Percentiles rank a stretch among this genome's conserved stretches.
Conservation (phyloP, 2,888 invertebrate genomes). For the Agriotes lineatus region DNA sequence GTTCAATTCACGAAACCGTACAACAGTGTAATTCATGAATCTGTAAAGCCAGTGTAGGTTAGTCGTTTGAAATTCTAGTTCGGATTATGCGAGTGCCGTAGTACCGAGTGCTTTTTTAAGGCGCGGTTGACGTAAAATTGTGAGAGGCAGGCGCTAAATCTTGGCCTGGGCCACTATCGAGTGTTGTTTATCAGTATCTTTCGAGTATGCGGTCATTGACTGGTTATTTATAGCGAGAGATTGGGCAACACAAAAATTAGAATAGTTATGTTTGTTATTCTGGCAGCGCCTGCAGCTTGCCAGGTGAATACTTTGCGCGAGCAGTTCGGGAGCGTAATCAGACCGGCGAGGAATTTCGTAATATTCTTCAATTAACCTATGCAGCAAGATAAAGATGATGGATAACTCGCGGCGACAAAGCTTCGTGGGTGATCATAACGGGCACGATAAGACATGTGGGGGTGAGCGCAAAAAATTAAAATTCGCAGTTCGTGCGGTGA, state of each 20-base stretch:
- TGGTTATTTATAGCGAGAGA: slow-evolving; percentile 51
- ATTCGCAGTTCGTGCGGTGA: background rate
- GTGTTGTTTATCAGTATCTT: slow-evolving; percentile 42
- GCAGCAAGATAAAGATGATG: background rate
- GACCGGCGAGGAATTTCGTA: too few species aligned
- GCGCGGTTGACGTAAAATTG: slow-evolving; percentile 27
- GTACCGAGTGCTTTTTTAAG: slow-evolving; percentile 15
- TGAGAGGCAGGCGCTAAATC: slow-evolving; percentile 12
- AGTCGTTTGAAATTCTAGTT: background rate
- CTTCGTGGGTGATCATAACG: background rate
- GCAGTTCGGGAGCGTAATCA: background rate
- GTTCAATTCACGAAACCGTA: background rate
- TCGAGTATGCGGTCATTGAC: slow-evolving; percentile 53
- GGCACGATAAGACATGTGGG: too few species aligned
- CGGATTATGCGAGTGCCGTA: background rate
- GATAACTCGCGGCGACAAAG: background rate
- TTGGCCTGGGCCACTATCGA: slow-evolving; percentile 34
- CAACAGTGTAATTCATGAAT: background rate
- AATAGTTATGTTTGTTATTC: slow-evolving; percentile 50
- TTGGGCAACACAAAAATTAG: slow-evolving; percentile 53
- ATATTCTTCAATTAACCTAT: too few species aligned
- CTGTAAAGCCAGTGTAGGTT: background rate
- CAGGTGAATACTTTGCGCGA: slow-evolving; percentile 45
- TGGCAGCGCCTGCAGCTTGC: slow-evolving; percentile 38
- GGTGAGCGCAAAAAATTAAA: background rate